Evolutionary conservation across 2,888 invertebrate genomes (phyloP).

Genomic region (Arctia plantaginis): DNA sequence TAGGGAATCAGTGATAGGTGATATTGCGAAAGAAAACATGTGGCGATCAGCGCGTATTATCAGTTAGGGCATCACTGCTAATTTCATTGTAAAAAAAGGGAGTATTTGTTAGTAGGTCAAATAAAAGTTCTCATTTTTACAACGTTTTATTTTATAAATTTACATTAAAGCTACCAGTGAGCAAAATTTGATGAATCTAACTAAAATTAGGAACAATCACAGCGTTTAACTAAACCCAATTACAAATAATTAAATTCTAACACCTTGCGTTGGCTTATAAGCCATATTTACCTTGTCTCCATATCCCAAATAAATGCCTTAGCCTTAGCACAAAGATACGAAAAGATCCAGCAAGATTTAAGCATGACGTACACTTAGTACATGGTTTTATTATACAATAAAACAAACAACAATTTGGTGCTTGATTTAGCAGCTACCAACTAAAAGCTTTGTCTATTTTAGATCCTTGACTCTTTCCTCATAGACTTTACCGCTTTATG

Average conservation of each 20-base stretch:
- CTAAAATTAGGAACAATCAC: constrained; percentile 75
- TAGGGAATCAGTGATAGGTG: too few species aligned
- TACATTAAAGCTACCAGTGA: constrained; percentile 66
- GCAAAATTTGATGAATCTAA: constrained; percentile 63
- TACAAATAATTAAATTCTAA: constrained; percentile 24
- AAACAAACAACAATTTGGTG: background rate
- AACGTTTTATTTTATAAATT: constrained; percentile 28
- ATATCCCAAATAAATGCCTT: background rate
- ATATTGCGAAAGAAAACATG: too few species aligned
- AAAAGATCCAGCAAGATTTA: background rate
- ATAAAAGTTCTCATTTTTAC: background rate
- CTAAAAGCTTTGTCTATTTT: background rate
- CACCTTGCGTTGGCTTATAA: constrained; percentile 22
- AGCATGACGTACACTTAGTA: background rate
- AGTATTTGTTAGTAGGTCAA: background rate
- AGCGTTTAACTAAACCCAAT: constrained; percentile 62
- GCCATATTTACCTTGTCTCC: background rate
- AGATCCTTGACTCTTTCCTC: too few species aligned
- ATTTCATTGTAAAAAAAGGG: too few species aligned
- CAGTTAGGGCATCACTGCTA: too few species aligned
- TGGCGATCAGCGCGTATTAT: too few species aligned
- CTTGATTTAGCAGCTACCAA: background rate
- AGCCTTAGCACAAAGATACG: background rate
- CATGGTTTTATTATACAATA: too few species aligned
- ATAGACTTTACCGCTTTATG: too few species aligned